Conservation (phyloP, 2,113 vertebrate species). For the Peromyscus maniculatus region DNA sequence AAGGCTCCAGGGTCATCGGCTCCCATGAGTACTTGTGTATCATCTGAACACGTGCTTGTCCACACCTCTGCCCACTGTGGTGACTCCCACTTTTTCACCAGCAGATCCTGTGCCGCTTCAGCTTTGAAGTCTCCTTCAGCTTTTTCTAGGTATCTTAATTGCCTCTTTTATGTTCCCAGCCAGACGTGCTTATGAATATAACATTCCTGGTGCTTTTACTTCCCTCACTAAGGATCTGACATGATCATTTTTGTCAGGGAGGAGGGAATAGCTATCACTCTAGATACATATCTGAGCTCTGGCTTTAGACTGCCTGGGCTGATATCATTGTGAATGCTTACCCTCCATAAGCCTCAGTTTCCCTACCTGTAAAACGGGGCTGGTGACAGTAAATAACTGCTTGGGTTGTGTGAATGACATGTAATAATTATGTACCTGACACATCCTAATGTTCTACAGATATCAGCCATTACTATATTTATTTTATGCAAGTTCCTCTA, state of each 20-base stretch:
- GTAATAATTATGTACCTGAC: neutral
- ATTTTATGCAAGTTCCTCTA: neutral
- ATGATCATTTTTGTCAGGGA: neutral
- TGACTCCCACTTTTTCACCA: neutral
- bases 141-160: neutral
- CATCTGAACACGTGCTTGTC: accelerated
- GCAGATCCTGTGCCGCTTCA: neutral
- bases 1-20: neutral
- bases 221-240: neutral
- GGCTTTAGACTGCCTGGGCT: neutral
- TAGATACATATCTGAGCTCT: neutral
- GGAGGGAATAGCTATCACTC: neutral
- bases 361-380: neutral
- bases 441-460: neutral
- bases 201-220: neutral
- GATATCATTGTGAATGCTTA: neutral
- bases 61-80: neutral
- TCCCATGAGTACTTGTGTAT: neutral
- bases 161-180: neutral
- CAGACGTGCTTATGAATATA: neutral
- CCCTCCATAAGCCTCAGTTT: neutral
- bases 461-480: neutral
- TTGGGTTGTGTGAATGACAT: neutral
- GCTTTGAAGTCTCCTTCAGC: neutral
- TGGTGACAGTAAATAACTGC: neutral